These are phyloP conservation scores for Todiramphus chloris DNA, from an alignment of 2,113 vertebrate species.

Conservation along the genomic window DNA sequence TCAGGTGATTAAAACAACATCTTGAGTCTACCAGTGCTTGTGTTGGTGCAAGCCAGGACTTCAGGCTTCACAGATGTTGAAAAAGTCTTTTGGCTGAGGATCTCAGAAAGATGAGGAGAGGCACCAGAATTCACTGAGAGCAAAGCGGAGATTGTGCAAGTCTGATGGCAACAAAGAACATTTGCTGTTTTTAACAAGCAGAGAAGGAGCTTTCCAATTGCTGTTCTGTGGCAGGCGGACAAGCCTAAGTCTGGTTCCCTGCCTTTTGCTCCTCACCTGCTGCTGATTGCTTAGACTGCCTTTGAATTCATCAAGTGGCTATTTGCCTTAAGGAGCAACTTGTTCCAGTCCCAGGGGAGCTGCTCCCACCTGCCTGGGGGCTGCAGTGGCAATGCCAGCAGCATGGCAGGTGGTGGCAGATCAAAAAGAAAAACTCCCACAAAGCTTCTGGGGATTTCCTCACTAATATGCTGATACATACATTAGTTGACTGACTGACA, in stretches of 20 bases:
- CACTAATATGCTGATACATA: slow-evolving; percentile 62
- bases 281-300: neutral
- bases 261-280: neutral
- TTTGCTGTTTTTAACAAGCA: neutral
- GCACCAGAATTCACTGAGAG: neutral
- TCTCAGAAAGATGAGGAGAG: neutral
- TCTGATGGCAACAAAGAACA: neutral
- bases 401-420: slow-evolving; percentile 53
- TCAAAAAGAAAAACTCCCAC: slow-evolving; percentile 61
- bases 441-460: slow-evolving; percentile 64
- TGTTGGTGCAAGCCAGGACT: slow-evolving; percentile 2
- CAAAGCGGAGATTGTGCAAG: neutral
- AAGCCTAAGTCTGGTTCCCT: neutral
- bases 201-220: neutral
- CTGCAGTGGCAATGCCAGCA: slow-evolving; percentile 12
- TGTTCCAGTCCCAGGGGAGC: neutral
- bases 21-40: neutral
- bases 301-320: slow-evolving; percentile 27
- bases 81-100: slow-evolving; percentile 39
- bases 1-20: slow-evolving; percentile 57
- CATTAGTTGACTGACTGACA: slow-evolving; percentile 57
- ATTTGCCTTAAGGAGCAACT: slow-evolving; percentile 39
- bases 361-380: neutral
- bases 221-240: neutral
- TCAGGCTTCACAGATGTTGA: slow-evolving; percentile 19